Base-by-base conservation (phyloP, 2,888 invertebrate species). In the Tinea pellionella region DNA sequence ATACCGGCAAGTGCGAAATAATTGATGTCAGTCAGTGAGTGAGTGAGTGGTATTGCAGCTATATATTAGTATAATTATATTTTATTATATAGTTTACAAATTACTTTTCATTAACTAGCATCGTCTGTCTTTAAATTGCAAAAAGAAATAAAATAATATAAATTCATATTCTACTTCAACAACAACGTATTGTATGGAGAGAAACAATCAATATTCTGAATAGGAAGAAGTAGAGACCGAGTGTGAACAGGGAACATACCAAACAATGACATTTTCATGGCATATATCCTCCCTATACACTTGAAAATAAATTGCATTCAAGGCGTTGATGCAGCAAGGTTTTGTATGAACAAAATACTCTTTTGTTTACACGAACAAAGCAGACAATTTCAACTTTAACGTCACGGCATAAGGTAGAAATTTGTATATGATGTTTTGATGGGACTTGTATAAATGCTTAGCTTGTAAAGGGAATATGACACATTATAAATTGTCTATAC, bases 401-500 rank as follows among this genome's bases (percentile, higher is more conserved):
- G 15, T n/a, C 13, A 47, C 66, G 66, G 65, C 65, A n/a, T 47
- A 15, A 47, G n/a, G 47, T 15, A 9, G 12, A 42, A 42, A 42
- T 42, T 42, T 12, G 12, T 3, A 2, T 16, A 16, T 15, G 2
- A 13, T 9, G 2, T 4, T 47, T 47, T 16, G 47, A 13, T 9
- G 16, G n/a, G 47, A 47, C 47, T 47, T 47, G 47, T 47, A 9
- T 16, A 47, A 47, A 47, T 47, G 47, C 47, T 47, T 47, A 15
- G 47, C 15, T 57, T 32, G 13, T 19, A 66, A 68, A 64, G 69
- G 68, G 69, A 68, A 69, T 71, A 73, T 75, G 75, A 74, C 75
- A 69, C 66, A 68, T 75, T 73, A 77, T 75, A 78, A 77, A 78
- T 77, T 68, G 72, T 75, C 71, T 73, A 75, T 74, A 72, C 73